Base-by-base conservation (phyloP, 2,113 vertebrate genomes). In the Gulo gulo region DNA sequence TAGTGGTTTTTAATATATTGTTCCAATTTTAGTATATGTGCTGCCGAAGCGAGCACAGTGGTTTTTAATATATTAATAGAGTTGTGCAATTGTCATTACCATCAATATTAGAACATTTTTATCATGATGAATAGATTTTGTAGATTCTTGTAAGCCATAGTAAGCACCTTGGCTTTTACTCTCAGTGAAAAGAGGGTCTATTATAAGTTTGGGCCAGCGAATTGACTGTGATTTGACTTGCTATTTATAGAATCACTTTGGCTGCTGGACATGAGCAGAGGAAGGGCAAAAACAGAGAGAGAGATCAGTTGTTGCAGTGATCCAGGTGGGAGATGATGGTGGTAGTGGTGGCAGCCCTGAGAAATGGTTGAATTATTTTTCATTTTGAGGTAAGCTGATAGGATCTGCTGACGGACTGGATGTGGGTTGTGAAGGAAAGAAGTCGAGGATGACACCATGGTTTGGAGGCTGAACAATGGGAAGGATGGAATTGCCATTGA, bases 301-400 rank as follows among this genome's bases (percentile, higher is more conserved):
- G 31, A 87, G 59, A 61, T 18, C 18, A 65, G 57, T 1, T 86
- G 26, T 65, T n/a, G 50, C 8, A 57, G 50, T 63, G 65, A 74
- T 36, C 61, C n/a, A 31, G 23, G 14, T 73, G 65, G 81, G 36
- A 76, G 57, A 69, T 45, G 34, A 12, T 31, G 34, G 65, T 26
- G n/a, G 24, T 34, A 14, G 61, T 4, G 14, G 23, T 47, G 45
- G 57, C 69, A 69, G 83, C 39, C n/a, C 50, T 88, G 78, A 93
- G 88, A 88, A 93, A 76, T 39, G 26, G 55, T 71, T 80, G 91
- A 71, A 26, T 92, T 88, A 31, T 90, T 82, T 92, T 87, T 67
- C 50, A 78, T 74, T 95, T 84, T 92, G 88, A 95, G 71, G 87
- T 52, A 67, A 87, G 42, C 52, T 24, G 42, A 8, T 39, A 73